These are phyloP conservation scores for Idaea straminata DNA, from an alignment of 2,888 invertebrate species.

Conservation along the genomic window DNA sequence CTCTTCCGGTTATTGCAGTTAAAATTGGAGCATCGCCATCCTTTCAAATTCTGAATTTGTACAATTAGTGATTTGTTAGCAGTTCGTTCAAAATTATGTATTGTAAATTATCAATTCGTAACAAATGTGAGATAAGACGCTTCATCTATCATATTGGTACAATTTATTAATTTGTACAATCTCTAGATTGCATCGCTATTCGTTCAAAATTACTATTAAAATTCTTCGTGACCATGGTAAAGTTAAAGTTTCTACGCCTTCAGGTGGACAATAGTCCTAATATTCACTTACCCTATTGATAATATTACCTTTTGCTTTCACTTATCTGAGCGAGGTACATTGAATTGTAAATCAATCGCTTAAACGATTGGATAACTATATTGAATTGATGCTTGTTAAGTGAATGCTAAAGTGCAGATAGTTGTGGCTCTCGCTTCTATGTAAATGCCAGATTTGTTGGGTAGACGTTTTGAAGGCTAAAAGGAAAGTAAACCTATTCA, in stretches of 20 bases:
- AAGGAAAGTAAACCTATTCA: not conserved
- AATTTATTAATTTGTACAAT: too few relatives aligned
- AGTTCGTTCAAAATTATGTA: too few relatives aligned
- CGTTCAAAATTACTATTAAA: too few relatives aligned
- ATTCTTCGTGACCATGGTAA: too few relatives aligned
- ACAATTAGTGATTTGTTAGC: too few relatives aligned
- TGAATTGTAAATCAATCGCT: not conserved
- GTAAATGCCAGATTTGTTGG: not conserved
- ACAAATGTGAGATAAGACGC: too few relatives aligned
- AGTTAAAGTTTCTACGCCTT: not conserved
- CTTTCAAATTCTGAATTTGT: too few relatives aligned
- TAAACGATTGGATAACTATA: not conserved
- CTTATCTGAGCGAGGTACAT: not conserved
- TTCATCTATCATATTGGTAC: too few relatives aligned
- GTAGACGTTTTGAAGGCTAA: not conserved
- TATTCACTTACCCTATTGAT: constrained; percentile 29
- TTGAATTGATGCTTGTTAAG: not conserved
- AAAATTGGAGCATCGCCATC: too few relatives aligned
- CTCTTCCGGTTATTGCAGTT: constrained; percentile 87
- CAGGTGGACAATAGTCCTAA: not conserved
- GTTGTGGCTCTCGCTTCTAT: not conserved
- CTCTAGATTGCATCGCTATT: too few relatives aligned
- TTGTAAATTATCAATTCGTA: too few relatives aligned
- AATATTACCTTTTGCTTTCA: not conserved
- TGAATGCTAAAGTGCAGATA: not conserved